Evolutionary conservation across 2,797 vertebrate species (phyloP).

Genomic region (Poeciliopsis gracilis): DNA sequence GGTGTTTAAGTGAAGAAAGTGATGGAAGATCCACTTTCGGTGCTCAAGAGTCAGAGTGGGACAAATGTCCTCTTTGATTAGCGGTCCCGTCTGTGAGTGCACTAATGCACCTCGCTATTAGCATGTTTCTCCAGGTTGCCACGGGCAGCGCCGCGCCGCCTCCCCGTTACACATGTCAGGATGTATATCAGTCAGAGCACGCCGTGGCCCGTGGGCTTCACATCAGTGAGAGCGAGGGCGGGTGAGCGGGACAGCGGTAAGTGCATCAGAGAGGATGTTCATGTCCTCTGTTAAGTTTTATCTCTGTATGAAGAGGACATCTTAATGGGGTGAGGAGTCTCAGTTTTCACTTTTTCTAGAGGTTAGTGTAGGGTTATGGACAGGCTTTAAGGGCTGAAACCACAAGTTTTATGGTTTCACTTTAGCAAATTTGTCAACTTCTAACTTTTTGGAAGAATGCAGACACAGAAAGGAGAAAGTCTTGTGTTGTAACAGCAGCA

Average conservation of each 20-base stretch:
- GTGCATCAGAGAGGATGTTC: conserved; percentile 55
- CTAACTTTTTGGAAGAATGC: background rate
- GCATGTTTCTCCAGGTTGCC: conserved; percentile 81
- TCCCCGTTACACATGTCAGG: conserved; percentile 73
- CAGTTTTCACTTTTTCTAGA: conserved; percentile 33
- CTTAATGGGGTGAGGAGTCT: conserved; percentile 39
- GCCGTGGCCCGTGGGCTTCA: conserved; percentile 58
- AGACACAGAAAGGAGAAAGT: background rate
- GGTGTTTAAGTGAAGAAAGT: conserved; percentile 31
- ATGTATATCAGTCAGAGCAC: conserved; percentile 74
- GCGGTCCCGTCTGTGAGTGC: conserved; percentile 65
- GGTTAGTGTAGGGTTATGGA: conserved; percentile 29
- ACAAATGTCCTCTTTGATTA: conserved; percentile 75
- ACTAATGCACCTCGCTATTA: conserved; percentile 84
- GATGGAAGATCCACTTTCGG: conserved; percentile 57
- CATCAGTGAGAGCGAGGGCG: conserved; percentile 31
- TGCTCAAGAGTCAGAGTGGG: conserved; percentile 44
- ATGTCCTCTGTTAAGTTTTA: conserved; percentile 59
- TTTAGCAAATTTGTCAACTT: background rate
- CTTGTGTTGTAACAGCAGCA: background rate
- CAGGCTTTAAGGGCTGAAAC: background rate
- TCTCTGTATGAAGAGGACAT: conserved; percentile 48
- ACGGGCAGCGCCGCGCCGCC: conserved; percentile 73
- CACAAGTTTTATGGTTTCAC: background rate
- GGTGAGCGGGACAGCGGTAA: conserved; percentile 41